Conservation (phyloP, 2,888 invertebrate genomes). For the Athalia cordata region DNA sequence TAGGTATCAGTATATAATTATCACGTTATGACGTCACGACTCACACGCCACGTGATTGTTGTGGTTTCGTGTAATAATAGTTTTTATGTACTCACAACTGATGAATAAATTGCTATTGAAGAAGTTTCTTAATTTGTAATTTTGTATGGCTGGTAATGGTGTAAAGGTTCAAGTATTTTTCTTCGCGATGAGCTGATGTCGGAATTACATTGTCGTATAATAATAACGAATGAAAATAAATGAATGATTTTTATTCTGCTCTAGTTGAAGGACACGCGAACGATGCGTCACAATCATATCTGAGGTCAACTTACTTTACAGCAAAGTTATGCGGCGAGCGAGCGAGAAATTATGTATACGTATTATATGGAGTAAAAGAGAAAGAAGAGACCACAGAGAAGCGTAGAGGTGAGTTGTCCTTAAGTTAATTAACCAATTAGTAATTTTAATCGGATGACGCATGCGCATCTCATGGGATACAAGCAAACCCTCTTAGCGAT, state of each 20-base stretch:
- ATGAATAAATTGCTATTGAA: no score
- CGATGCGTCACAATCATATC: slow-evolving; percentile 72
- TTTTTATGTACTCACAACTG: no score
- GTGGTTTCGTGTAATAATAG: no score
- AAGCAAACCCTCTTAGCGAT: slow-evolving; percentile 73
- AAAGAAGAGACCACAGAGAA: no score
- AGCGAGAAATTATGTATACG: no score
- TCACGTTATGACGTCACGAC: no score
- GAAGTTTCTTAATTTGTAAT: no score
- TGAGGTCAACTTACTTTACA: slow-evolving; percentile 69
- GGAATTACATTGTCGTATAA: not conserved
- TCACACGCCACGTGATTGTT: no score
- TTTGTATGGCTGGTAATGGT: no score
- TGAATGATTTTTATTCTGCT: slow-evolving; percentile 18
- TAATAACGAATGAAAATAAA: slow-evolving; percentile 4
- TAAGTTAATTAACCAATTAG: slow-evolving; percentile 74
- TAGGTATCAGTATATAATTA: no score
- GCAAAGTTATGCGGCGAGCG: no score
- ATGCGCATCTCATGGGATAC: slow-evolving; percentile 73
- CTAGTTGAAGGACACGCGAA: slow-evolving; percentile 10
- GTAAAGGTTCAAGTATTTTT: not conserved
- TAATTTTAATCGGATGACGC: slow-evolving; percentile 74
- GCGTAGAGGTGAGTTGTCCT: slow-evolving; percentile 61
- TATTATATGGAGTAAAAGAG: no score
- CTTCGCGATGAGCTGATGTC: not conserved